A percentile compares a stretch with the other conserved stretches of the same genome.
phyloP scores from a whole-genome alignment of 2,888 invertebrate species.

The Drosophila greeni region DNA sequence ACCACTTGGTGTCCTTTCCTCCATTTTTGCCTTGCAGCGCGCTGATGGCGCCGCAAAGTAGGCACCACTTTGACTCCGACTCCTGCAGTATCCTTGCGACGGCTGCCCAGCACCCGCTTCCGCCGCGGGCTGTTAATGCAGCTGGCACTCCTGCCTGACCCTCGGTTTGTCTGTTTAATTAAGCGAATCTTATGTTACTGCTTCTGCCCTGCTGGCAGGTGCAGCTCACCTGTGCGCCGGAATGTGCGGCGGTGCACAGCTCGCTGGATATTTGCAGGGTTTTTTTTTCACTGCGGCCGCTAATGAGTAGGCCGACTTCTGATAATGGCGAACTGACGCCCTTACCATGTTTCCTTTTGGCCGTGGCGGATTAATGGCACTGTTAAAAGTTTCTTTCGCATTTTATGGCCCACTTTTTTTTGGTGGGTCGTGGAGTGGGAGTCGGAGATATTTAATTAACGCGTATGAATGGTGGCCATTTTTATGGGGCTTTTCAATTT shows the following conservation, averaged over 20 bases:
- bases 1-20: neutral
- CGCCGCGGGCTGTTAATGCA: conserved; percentile 41
- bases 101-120: conserved; percentile 40
- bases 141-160: conserved; percentile 35
- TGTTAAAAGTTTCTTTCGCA: conserved; percentile 15
- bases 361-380: conserved; percentile 34
- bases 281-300: neutral
- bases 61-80: conserved; percentile 7
- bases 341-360: conserved; percentile 24
- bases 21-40: no score
- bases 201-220: conserved; percentile 36
- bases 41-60: conserved; percentile 7
- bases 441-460: conserved; percentile 36
- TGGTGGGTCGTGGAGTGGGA: no score
- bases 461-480: conserved; percentile 20
- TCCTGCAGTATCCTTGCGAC: conserved; percentile 1
- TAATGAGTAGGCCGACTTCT: conserved; percentile 45
- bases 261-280: neutral
- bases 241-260: conserved; percentile 10
- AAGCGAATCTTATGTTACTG: conserved; percentile 40
- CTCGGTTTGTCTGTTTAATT: conserved; percentile 47
- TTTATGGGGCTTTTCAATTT: conserved; percentile 42
- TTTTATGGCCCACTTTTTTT: no score
- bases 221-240: conserved; percentile 33
- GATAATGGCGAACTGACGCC: conserved; percentile 25